Base-by-base conservation (phyloP, 2,113 vertebrate genomes). In the Cottus gobio region DNA sequence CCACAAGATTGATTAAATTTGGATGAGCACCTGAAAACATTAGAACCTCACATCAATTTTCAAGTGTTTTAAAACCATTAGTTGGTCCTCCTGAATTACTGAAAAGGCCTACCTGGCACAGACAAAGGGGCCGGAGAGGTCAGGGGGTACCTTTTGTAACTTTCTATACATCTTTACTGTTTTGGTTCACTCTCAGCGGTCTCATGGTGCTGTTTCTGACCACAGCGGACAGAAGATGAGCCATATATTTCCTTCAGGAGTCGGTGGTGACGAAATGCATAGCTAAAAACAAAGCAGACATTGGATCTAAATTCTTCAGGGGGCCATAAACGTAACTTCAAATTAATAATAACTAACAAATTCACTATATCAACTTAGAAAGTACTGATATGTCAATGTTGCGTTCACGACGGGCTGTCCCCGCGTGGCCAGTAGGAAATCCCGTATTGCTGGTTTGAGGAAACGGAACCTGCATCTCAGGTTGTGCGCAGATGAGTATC, bases 21-120 rank as follows among this genome's bases (percentile, higher is more conserved):
- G 58, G 12, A 90, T 87, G 67, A 87, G 31, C 13, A 15, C 30
- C 39, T 78, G 64, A 48, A 75, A 77, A 34, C 2, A 50, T 11
- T 50, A 28, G 60, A n/a, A 16, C 9, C 16, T 57, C 63, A 58
- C 1, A 12, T 15, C 64, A 5, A 80, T 71, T 54, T 69, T 73
- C 10, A 71, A 63, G 30, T 72, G 46, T 66, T 71, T 67, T 3
- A 46, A 46, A 48, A 34, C 31, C 1, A 7, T 46, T 71, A 1
- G 34, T 56, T 61, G 22, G 6, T 73, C 20, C 31, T 50, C 28
- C 10, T 50, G 16, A 66, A 5, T 52, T 5, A 24, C 48, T 69
- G 30, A 74, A 24, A 9, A 0, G 30, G 39, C 6, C 31, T 26
- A 56, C 20, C 34, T 22, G 16, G 8, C 34, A 7, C 44, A 30